Base-by-base conservation (phyloP, 2,113 vertebrate genomes). In the Heterocephalus glaber region DNA sequence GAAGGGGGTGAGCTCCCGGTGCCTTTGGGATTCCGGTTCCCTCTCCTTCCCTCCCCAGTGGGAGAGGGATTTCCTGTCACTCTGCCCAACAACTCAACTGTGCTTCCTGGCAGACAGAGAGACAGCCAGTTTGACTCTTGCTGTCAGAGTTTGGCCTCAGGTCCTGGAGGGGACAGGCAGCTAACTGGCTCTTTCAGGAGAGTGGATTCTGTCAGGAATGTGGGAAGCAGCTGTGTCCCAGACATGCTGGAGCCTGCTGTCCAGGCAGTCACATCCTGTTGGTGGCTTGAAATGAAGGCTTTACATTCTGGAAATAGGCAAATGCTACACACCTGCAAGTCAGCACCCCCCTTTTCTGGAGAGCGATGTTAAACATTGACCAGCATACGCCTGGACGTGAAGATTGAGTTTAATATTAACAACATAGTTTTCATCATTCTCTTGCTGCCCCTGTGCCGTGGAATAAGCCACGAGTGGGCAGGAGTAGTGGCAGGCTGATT, bases 321-420 rank as follows among this genome's bases (percentile, higher is more conserved):
- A 72, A 44, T 41, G 12, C 63, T 86, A 61, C 20, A 7, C 7
- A 63, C 60, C 41, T 44, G 70, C 20, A 30, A 49, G 60, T 54
- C 24, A 49, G 68, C 22, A 7, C 30, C 38, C 26, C 14, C 3
- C 92, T 66, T 74, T 56, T 20, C 77, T 80, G 63, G 87, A 68
- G 38, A 44, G 20, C 22, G 49, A 81, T 82, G 30, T 90, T 85
- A 97, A 95, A 81, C 60, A 63, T 52, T 92, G 84, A 77, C 38
- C 38, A 72, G 35, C 56, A 80, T 30, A 38, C 3, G 7, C 52
- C 65, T 92, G 72, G 66, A 70, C 47, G 82, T 70, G 84, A 49
- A 19, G 7, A 9, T 89, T 89, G 52, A 70, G 66, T 79, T 76
- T 82, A 74, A 63, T n/a, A 68, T 66, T 86, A 77, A 77, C 35